Evolutionary conservation across 2,888 invertebrate species (phyloP).

Genomic region (Epinotia ramella): DNA sequence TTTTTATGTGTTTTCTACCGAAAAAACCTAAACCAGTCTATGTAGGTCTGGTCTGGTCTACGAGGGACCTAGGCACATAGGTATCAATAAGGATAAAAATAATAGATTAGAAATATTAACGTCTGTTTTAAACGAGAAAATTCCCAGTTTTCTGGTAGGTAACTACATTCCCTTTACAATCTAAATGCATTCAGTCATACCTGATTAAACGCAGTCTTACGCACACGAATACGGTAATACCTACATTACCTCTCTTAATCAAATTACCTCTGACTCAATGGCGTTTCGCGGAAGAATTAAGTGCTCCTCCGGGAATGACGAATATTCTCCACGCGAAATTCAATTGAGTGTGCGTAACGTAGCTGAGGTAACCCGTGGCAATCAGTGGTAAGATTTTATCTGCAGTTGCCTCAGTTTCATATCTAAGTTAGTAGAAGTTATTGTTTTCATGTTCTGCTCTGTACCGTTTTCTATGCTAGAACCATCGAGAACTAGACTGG

Average conservation of each 20-base stretch:
- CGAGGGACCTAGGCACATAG: too few relatives aligned
- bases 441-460: neutral
- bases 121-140: neutral
- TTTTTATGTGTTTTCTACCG: too few relatives aligned
- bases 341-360: constrained; percentile 46
- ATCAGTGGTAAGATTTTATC: constrained; percentile 49
- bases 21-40: too few relatives aligned
- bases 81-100: too few relatives aligned
- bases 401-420: constrained; percentile 5
- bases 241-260: constrained; percentile 25
- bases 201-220: constrained; percentile 33
- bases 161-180: neutral
- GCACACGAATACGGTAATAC: constrained; percentile 26
- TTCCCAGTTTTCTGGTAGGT: too few relatives aligned
- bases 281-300: constrained; percentile 69
- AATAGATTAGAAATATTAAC: neutral
- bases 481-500: neutral
- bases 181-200: neutral
- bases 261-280: constrained; percentile 63
- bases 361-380: constrained; percentile 46
- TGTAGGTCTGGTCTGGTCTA: too few relatives aligned
- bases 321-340: constrained; percentile 55
- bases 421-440: neutral
- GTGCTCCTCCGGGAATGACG: constrained; percentile 45
- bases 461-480: neutral